phyloP scores from a whole-genome alignment of 2,113 vertebrate genomes.

The Labrus mixtus region DNA sequence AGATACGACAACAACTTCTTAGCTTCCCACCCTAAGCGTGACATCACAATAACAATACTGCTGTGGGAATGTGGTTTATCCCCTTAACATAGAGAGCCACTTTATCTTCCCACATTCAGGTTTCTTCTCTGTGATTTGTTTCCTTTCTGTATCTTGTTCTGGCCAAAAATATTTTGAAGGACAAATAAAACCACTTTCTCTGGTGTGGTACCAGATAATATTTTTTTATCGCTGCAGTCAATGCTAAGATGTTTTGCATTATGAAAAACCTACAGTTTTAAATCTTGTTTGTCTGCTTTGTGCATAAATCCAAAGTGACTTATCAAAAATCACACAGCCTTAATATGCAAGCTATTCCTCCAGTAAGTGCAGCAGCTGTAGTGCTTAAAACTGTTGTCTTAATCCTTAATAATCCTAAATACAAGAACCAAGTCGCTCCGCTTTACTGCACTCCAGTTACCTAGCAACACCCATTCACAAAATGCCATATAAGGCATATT shows the following conservation, averaged over 20 bases:
- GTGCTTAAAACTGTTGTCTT: conserved; percentile 38
- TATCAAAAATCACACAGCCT: neutral
- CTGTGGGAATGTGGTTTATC: too few relatives aligned
- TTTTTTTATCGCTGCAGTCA: neutral
- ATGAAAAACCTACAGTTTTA: neutral
- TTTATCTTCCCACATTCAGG: too few relatives aligned
- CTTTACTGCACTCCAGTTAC: conserved; percentile 75
- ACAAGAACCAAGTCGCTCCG: conserved; percentile 50
- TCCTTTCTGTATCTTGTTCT: too few relatives aligned
- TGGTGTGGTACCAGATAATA: too few relatives aligned
- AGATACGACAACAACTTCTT: too few relatives aligned
- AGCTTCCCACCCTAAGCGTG: too few relatives aligned
- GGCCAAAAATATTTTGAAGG: too few relatives aligned
- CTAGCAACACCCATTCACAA: conserved; percentile 82
- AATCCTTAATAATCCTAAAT: conserved; percentile 68
- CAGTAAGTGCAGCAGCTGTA: neutral
- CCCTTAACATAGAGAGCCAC: too few relatives aligned
- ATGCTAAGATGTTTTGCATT: neutral
- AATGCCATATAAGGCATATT: conserved; percentile 64
- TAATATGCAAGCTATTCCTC: neutral
- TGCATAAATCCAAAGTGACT: neutral
- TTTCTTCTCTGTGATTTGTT: too few relatives aligned
- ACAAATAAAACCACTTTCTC: too few relatives aligned
- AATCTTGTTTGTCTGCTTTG: neutral
- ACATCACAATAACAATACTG: too few relatives aligned